Base-by-base conservation (phyloP, 2,113 vertebrate genomes). In the Odocoileus virginianus region DNA sequence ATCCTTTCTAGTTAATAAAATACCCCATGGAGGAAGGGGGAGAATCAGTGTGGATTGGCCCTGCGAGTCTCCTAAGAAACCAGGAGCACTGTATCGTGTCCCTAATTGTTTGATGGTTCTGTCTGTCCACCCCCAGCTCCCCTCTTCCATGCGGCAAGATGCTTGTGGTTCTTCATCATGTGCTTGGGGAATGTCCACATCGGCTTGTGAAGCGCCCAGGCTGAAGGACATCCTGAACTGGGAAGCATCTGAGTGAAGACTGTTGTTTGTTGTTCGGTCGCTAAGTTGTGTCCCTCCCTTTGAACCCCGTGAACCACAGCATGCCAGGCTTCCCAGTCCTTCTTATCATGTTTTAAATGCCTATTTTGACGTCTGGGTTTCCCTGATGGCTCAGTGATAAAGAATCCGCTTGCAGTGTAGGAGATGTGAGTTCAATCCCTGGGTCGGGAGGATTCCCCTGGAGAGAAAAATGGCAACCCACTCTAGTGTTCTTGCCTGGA, bases 1-100 rank as follows among this genome's bases (percentile, higher is more conserved):
- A 40, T 85, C 45, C 92, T 91, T 96, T 84, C 81, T 64, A 71
- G 87, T 93, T 96, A 96, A 95, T 82, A 97, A 97, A 98, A 95
- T 30, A 82, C 0, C 0, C 43, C 6, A 2, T 0, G 0, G 23
- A 76, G 45, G 55, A 94, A 96, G 47, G 0, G 0, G 57, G 52
- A 97, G 54, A 45, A 52, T 58, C 9, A 27, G 36, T 78, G n/a
- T 10, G 43, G 36, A 82, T 92, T 1, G 54, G 2, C 3, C 76
- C 87, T 19, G 43, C 57, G 84, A 91, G 92, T 87, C 58, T 61
- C 9, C 88, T 95, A 92, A 94, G 96, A 83, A 76, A 8, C 9
- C 60, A 92, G 76, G 85, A 87, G 87, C 88, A 94, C 11, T 7
- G 16, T 28, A 79, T 90, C n/a, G 5, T 88, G 6, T 94, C 52